Evolutionary conservation across 2,113 vertebrate species (phyloP), one percentile per base, ranked within the genome.

Genomic region (Cromileptes altivelis): DNA sequence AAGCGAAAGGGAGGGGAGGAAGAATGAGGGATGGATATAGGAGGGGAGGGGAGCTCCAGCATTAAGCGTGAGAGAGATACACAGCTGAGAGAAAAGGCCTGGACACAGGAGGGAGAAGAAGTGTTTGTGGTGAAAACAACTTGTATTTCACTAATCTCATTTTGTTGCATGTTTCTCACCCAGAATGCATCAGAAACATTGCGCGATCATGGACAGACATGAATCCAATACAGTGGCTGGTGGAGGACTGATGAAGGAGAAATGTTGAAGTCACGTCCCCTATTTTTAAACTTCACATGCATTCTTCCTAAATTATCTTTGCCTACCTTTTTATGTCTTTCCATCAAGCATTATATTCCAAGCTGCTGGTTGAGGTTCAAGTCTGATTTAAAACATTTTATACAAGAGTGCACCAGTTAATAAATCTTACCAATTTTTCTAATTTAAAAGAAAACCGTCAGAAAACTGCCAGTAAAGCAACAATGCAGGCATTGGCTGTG

Each of bases 1-100:
- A 70, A 57, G 75, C 40, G 60, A 64, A 77, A 15, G 60, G 69
- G 73, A 70, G 70, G 68, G 57, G 57, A 57, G 72, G 23, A 37
- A 21, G 70, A 17, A 55, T 13, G 73, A 58, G 64, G 37, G 63
- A 45, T 8, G 49, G 75, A 64, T 27, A 65, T n/a, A 67, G 55
- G 63, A 83, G 65, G 67, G 45, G 67, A 77, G 18, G 30, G 58
- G 50, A 27, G 70, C 50, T 23, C 33, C 19, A 9, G 70, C 6
- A 15, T 18, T 12, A 30, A 25, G 78, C 33, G 47, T 4, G 15
- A 63, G 73, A 30, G 53, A 40, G 47, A 56, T 1, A n/a, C 7
- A 17, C 2, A 63, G 33, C 15, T 14, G 15, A 47, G 23, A 15
- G 18, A 70, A 42, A 71, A 53, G 42, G 12, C 12, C 62, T 15